phyloP scores from a whole-genome alignment of 2,888 invertebrate genomes.

The Coelopa pilipes region DNA sequence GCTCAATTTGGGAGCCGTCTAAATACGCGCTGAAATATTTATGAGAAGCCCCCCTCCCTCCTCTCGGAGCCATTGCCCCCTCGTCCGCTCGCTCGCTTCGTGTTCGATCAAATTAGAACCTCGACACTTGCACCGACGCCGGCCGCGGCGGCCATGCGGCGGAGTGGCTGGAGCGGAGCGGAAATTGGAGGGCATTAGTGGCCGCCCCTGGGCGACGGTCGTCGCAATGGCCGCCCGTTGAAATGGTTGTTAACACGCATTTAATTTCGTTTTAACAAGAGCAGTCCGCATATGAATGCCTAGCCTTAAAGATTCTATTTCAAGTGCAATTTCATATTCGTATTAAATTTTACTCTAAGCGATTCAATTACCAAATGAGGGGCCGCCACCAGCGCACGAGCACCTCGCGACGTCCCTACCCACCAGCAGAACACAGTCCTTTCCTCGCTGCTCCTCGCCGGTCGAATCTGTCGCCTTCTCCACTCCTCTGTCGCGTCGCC shows the following conservation, averaged over 20 bases:
- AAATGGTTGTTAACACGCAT: slow-evolving; percentile 27
- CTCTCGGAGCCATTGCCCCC: slow-evolving; percentile 36
- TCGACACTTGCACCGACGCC: slow-evolving; percentile 7
- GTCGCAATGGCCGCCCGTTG: background rate
- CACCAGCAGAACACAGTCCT: no score
- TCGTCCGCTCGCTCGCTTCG: slow-evolving; percentile 27
- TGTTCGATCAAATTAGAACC: slow-evolving; percentile 35
- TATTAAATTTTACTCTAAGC: no score
- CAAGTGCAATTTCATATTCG: no score
- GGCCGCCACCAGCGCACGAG: no score
- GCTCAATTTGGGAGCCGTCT: slow-evolving; percentile 41
- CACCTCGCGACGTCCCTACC: no score
- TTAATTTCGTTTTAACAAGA: slow-evolving; percentile 35
- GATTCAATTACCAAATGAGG: no score
- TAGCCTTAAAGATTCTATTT: no score
- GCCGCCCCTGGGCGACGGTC: background rate
- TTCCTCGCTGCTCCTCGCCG: no score
- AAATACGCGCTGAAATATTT: slow-evolving; percentile 56
- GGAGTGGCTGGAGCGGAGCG: background rate
- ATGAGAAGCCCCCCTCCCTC: slow-evolving; percentile 43
- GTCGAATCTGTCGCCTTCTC: no score
- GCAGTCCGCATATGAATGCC: background rate
- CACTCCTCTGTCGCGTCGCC: no score
- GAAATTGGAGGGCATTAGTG: background rate
- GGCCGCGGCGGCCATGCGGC: background rate